phyloP scores from a whole-genome alignment of 2,113 vertebrate genomes.

The Tenebrosternarchus preto region DNA sequence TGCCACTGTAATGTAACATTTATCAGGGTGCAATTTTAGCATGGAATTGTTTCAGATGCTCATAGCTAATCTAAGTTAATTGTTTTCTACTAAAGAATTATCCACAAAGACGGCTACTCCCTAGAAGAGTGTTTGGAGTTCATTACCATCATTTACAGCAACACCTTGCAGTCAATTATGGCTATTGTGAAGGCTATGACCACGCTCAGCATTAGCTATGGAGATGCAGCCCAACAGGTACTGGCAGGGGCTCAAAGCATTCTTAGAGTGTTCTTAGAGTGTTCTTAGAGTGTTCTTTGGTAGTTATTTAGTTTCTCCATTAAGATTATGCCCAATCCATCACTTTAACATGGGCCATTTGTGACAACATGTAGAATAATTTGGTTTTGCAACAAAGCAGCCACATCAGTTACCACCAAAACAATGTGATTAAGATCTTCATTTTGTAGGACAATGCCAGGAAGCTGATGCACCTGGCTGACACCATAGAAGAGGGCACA shows the following conservation, averaged over 20 bases:
- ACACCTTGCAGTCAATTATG: constrained; percentile 94
- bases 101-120: constrained; percentile 96
- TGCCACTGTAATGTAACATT: no score
- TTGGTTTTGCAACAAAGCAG: not conserved
- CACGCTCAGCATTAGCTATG: constrained; percentile 86
- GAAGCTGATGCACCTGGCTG: constrained; percentile 91
- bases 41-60: not conserved
- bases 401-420: no score
- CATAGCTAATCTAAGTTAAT: not conserved
- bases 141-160: constrained; percentile 93
- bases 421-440: not conserved
- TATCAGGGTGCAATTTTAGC: no score
- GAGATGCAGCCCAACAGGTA: constrained; percentile 86
- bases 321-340: not conserved
- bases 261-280: no score
- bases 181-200: constrained; percentile 92
- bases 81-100: constrained; percentile 81
- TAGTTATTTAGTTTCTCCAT: not conserved
- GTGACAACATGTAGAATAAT: no score
- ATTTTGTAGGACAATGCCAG: constrained; percentile 86
- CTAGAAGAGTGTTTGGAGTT: constrained; percentile 95
- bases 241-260: not conserved
- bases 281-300: no score
- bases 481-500: constrained; percentile 93
- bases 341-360: no score